Percentiles rank a stretch among this genome's conserved stretches.
phyloP scores from a whole-genome alignment of 53 echinoderm and acorn worm species.

The Pentamera pediparva region DNA sequence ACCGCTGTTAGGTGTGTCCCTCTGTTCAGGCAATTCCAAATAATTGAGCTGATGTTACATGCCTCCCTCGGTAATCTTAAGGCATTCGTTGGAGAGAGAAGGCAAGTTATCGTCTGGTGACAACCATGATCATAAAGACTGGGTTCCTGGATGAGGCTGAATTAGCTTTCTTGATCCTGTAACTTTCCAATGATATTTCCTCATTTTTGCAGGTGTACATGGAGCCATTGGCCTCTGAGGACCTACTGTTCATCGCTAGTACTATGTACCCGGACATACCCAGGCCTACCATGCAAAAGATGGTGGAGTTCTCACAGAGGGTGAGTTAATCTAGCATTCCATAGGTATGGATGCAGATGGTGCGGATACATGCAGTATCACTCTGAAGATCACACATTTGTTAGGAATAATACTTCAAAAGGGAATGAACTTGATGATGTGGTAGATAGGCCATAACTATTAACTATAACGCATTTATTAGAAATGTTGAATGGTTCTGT shows the following conservation, averaged over 20 bases:
- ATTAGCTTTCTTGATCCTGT: background rate
- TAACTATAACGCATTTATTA: too few relatives aligned
- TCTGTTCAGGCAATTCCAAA: too few relatives aligned
- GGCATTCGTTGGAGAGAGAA: too few relatives aligned
- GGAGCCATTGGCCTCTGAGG: constrained; percentile 67
- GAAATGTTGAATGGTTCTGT: too few relatives aligned
- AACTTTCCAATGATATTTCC: background rate
- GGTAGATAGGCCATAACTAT: too few relatives aligned
- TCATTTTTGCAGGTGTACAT: constrained; percentile 59
- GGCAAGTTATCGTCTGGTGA: too few relatives aligned
- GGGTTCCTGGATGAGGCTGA: too few relatives aligned
- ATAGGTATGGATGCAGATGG: too few relatives aligned
- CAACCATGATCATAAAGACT: too few relatives aligned
- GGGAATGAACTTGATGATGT: background rate
- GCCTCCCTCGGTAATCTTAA: too few relatives aligned
- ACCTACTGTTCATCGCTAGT: constrained; percentile 76
- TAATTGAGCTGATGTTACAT: too few relatives aligned
- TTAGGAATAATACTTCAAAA: background rate
- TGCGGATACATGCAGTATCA: background rate
- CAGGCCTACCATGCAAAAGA: constrained; percentile 45
- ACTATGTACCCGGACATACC: constrained; percentile 70
- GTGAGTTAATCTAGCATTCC: constrained; percentile 46
- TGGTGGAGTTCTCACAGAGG: constrained; percentile 83
- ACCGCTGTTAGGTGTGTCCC: too few relatives aligned
- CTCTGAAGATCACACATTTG: background rate